These are phyloP conservation scores for Ictalurus punctatus DNA, from an alignment of 2,113 vertebrate genomes.

Conservation along the genomic window DNA sequence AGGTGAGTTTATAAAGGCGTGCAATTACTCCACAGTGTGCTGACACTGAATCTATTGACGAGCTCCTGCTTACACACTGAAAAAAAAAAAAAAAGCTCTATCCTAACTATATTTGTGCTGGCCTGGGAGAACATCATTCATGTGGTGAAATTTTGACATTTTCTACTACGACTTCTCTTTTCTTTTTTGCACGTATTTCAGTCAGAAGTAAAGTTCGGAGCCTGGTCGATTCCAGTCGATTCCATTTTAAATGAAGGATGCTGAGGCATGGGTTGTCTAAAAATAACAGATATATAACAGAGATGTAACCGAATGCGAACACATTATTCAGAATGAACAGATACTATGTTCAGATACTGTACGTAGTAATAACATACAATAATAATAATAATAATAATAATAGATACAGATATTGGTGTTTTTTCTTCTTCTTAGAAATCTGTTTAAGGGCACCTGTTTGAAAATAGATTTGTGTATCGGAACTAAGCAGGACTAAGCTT, in stretches of 20 bases:
- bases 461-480: not conserved
- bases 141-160: not conserved
- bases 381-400: too few species aligned
- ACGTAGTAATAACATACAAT: too few species aligned
- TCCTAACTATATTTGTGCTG: not conserved
- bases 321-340: too few species aligned
- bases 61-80: not conserved
- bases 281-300: not conserved
- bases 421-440: not conserved
- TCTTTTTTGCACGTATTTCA: not conserved
- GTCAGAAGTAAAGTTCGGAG: not conserved
- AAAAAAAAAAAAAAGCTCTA: not conserved
- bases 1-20: slow-evolving; percentile 8
- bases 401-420: not conserved
- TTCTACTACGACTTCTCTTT: not conserved
- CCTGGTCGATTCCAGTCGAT: not conserved
- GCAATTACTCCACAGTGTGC: not conserved
- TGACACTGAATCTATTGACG: not conserved
- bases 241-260: not conserved
- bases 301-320: not conserved
- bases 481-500: not conserved
- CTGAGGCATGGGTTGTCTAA: not conserved
- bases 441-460: not conserved
- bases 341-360: too few species aligned
- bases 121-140: not conserved